A percentile compares a stretch with the other conserved stretches of the same genome.
Evolutionary conservation across 2,888 invertebrate genomes (phyloP).

Genomic region (Hermodice carunculata): DNA sequence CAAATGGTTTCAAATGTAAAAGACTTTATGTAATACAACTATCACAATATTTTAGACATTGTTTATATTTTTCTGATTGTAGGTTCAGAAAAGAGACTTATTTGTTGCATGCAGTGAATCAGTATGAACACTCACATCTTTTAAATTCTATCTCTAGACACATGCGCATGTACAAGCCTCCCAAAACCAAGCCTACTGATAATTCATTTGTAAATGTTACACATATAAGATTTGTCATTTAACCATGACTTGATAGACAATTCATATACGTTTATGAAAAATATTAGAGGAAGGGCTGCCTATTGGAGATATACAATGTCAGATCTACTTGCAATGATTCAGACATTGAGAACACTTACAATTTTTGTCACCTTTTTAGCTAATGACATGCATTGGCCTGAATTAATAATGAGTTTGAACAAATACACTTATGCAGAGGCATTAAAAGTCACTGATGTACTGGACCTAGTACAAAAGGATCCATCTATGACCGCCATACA

Average conservation of each 20-base stretch:
- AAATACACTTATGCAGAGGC: no score
- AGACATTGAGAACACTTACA: not conserved
- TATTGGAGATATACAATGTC: not conserved
- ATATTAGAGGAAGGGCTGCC: not conserved
- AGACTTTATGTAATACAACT: not conserved
- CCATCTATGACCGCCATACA: not conserved
- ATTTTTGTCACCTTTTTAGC: conserved; percentile 1
- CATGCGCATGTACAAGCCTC: no score
- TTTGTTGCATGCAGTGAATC: no score
- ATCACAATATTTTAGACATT: not conserved
- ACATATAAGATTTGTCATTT: no score
- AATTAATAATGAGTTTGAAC: no score
- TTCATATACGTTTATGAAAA: not conserved
- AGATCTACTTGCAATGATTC: not conserved
- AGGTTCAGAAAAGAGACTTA: not conserved
- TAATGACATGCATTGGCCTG: conserved; percentile 13
- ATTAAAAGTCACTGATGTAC: no score
- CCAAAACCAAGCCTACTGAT: no score
- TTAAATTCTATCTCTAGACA: no score
- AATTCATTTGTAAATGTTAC: no score
- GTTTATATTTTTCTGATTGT: not conserved
- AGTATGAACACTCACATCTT: no score
- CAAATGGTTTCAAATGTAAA: not conserved
- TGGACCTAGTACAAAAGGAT: not conserved
- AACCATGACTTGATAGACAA: not conserved